phyloP scores from a whole-genome alignment of 2,113 vertebrate species.

The Synodontis membranacea region DNA sequence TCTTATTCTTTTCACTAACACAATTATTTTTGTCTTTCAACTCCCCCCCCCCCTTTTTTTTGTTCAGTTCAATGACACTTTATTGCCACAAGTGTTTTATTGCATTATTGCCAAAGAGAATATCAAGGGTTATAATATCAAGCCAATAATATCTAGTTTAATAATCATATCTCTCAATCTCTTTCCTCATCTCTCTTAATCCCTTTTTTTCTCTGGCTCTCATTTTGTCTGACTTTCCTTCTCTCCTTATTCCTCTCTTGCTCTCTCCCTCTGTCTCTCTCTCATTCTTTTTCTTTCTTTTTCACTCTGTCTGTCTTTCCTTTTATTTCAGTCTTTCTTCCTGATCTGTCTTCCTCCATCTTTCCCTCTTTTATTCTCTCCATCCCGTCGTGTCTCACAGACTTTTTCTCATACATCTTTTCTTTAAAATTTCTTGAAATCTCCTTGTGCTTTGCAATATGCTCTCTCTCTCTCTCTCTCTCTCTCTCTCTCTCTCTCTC shows the following conservation, averaged over 20 bases:
- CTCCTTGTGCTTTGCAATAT: background rate
- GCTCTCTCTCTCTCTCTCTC: background rate
- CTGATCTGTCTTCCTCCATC: background rate
- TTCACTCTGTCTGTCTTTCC: background rate
- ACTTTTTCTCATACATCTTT: background rate
- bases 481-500: background rate
- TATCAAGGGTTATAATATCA: background rate
- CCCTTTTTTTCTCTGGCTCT: background rate
- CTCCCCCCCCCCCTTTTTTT: background rate
- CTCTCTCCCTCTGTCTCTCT: background rate
- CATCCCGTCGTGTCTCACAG: background rate
- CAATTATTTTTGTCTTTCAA: background rate
- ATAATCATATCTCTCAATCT: conserved; percentile 1
- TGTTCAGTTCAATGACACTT: background rate
- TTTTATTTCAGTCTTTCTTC: background rate
- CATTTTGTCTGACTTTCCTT: background rate
- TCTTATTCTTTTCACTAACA: background rate
- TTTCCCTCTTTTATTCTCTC: background rate
- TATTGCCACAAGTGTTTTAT: background rate
- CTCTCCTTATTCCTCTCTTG: background rate
- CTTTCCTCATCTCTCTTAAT: conserved; percentile 44
- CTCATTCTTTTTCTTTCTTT: background rate
- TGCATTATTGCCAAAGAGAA: background rate
- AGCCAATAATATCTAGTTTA: background rate
- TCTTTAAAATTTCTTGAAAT: background rate